Conservation (phyloP, 2,888 invertebrate genomes). For the Emmelina monodactyla region DNA sequence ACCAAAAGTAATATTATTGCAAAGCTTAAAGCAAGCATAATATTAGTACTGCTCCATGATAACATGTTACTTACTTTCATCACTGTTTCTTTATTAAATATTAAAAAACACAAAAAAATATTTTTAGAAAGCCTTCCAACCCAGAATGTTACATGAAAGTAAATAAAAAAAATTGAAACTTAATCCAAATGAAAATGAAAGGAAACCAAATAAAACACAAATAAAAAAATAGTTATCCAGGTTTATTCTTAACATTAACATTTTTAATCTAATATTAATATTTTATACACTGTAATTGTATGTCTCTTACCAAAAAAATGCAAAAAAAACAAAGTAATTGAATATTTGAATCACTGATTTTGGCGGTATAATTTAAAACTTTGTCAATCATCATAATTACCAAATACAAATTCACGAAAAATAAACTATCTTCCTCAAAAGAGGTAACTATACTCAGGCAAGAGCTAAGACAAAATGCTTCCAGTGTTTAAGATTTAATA, state of each 20-base stretch:
- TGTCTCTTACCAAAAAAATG: constrained; percentile 6
- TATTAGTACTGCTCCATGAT: too few species aligned
- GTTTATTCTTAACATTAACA: constrained; percentile 62
- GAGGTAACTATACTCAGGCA: constrained; percentile 26
- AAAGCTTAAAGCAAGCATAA: neutral
- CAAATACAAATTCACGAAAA: too few species aligned
- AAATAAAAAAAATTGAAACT: constrained; percentile 27
- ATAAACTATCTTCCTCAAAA: too few species aligned
- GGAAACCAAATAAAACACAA: constrained; percentile 42
- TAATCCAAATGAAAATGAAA: constrained; percentile 12
- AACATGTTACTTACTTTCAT: too few species aligned
- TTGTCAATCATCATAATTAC: too few species aligned
- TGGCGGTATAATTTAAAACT: constrained; percentile 45
- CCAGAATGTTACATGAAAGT: too few species aligned
- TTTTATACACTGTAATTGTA: constrained; percentile 61
- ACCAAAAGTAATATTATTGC: too few species aligned
- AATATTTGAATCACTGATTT: constrained; percentile 25
- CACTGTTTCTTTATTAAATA: neutral
- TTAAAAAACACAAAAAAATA: neutral
- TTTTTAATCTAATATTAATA: constrained; percentile 58
- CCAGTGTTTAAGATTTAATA: too few species aligned
- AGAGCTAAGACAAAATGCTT: constrained; percentile 34
- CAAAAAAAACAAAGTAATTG: constrained; percentile 10
- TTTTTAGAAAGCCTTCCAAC: too few species aligned
- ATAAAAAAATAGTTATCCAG: constrained; percentile 60